Base-by-base conservation (phyloP, 53 echinoderm and acorn worm species). In the Astropecten irregularis region DNA sequence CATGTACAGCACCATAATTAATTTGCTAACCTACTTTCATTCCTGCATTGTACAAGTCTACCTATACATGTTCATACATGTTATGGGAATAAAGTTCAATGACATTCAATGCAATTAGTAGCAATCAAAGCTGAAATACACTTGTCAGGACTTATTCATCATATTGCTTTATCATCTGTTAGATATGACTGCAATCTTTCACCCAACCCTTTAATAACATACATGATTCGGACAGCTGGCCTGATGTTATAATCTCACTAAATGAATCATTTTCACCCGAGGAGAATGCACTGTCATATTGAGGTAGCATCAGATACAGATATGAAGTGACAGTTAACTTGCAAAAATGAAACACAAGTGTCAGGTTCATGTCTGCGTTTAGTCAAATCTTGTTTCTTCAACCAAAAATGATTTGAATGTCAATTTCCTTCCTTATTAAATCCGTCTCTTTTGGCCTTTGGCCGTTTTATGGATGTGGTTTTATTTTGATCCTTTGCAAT, bases 41-140 rank as follows among this genome's bases (percentile, higher is more conserved):
- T n/a, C n/a, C n/a, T n/a, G n/a, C n/a, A n/a, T n/a, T n/a, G n/a
- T n/a, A n/a, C n/a, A n/a, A n/a, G n/a, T n/a, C n/a, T n/a, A n/a
- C n/a, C n/a, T n/a, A n/a, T n/a, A n/a, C n/a, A n/a, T n/a, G n/a
- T n/a, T n/a, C n/a, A n/a, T n/a, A n/a, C n/a, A n/a, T n/a, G n/a
- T n/a, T n/a, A n/a, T n/a, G n/a, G n/a, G n/a, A n/a, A 11, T 11
- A 68, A 68, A 68, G 68, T 68, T 68, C 68, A 68, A 25, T 68
- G 68, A 68, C 68, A 68, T 46, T 11, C 11, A 44, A 23, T 9
- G 68, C 68, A 68, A 68, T 68, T 68, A 54, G n/a, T 18, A 27
- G 68, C 68, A 68, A 68, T 68, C 68, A 46, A 40, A 68, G 68
- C 42, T 42, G 68, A 68, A 44, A 68, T 28, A 11, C 42, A 3